Percentiles rank a stretch among this genome's conserved stretches.
phyloP scores from a whole-genome alignment of 2,797 vertebrate species.

The Lates japonicus region DNA sequence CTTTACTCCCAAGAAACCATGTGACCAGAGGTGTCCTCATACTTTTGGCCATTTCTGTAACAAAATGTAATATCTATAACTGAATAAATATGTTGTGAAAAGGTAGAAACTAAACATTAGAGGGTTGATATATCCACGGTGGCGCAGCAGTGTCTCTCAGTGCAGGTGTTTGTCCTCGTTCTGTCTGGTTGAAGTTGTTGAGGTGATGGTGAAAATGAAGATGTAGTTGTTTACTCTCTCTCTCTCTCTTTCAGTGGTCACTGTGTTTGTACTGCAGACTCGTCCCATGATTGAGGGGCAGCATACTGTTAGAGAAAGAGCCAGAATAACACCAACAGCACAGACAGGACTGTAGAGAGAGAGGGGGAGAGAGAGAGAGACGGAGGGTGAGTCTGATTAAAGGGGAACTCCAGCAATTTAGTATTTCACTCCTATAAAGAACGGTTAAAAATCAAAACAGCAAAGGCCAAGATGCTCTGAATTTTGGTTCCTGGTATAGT shows the following conservation, averaged over 20 bases:
- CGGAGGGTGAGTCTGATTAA: slow-evolving; percentile 29
- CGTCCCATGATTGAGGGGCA: slow-evolving; percentile 89
- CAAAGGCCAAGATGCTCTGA: background rate
- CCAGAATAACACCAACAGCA: slow-evolving; percentile 92
- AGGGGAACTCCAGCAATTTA: background rate
- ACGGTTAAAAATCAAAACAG: background rate
- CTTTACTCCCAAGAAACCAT: no score
- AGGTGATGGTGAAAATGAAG: background rate
- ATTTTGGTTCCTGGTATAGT: background rate
- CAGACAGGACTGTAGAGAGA: slow-evolving; percentile 89
- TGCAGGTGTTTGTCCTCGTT: background rate
- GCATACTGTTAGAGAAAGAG: slow-evolving; percentile 87
- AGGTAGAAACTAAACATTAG: background rate
- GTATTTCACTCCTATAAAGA: background rate
- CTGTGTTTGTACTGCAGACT: slow-evolving; percentile 86
- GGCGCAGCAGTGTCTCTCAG: background rate
- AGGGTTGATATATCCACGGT: background rate
- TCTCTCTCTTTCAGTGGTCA: slow-evolving; percentile 60
- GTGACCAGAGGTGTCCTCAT: no score
- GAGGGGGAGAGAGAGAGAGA: slow-evolving; percentile 5
- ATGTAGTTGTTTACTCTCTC: background rate
- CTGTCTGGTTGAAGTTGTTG: background rate
- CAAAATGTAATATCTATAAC: slow-evolving; percentile 2
- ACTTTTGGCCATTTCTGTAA: background rate
- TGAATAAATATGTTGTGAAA: slow-evolving; percentile 24